phyloP scores from a whole-genome alignment of 2,888 invertebrate species.

The Euspilapteryx auroguttella region DNA sequence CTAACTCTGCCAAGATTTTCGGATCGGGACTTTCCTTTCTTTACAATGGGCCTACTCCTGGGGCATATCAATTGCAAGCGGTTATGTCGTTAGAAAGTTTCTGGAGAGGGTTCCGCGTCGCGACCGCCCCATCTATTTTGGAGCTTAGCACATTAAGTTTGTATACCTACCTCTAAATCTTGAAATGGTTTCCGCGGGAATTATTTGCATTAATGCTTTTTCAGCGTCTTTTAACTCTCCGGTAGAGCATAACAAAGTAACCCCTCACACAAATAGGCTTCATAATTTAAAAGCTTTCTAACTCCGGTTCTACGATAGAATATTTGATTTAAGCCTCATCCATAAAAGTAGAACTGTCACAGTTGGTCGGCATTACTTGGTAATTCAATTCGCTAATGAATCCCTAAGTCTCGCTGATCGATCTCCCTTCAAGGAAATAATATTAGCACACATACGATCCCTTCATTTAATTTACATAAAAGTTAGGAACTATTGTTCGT shows the following conservation, averaged over 20 bases:
- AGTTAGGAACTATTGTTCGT: constrained; percentile 38
- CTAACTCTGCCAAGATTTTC: constrained; percentile 58
- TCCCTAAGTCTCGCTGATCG: constrained; percentile 14
- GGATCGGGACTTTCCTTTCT: constrained; percentile 60
- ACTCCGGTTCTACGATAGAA: no score
- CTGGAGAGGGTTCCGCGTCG: constrained; percentile 25
- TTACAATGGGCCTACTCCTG: constrained; percentile 60
- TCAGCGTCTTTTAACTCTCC: no score
- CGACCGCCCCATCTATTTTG: constrained; percentile 40
- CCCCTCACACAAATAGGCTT: no score
- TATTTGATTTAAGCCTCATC: no score
- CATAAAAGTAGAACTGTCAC: no score
- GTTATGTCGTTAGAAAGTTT: constrained; percentile 62
- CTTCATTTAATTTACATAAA: constrained; percentile 53
- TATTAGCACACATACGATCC: constrained; percentile 26
- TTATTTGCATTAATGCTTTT: no score
- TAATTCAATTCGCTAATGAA: constrained; percentile 18
- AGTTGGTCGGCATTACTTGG: constrained; percentile 27
- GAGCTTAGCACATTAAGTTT: constrained; percentile 21
- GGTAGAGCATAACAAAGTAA: no score
- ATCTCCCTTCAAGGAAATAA: constrained; percentile 21
- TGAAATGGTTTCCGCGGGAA: constrained; percentile 1
- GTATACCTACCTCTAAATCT: constrained; percentile 2
- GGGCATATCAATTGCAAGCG: constrained; percentile 62
- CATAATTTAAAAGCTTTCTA: no score